phyloP scores from a whole-genome alignment of 2,888 invertebrate genomes.

The Bursaphelenchus okinawaensis region DNA sequence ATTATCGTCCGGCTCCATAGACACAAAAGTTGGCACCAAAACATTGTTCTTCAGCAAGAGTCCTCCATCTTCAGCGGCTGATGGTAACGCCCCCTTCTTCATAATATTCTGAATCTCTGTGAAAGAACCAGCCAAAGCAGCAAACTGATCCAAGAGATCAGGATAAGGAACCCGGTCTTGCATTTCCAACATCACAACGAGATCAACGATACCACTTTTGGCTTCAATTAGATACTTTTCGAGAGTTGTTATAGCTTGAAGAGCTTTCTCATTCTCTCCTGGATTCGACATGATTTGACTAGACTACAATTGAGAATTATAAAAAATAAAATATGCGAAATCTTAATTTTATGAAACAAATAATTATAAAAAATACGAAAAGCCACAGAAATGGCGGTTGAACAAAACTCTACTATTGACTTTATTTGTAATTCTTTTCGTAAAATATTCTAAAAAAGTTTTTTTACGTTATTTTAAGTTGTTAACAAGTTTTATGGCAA shows the following conservation, averaged over 20 bases:
- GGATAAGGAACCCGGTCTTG: constrained; percentile 25
- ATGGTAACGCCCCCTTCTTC: constrained; percentile 27
- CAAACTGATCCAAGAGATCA: constrained; percentile 46
- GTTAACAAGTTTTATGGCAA: too few species aligned
- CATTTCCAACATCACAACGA: constrained; percentile 21
- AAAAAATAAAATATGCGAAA: too few species aligned
- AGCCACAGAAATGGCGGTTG: too few species aligned
- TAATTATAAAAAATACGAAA: too few species aligned
- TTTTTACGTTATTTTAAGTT: too few species aligned
- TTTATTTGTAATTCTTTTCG: too few species aligned
- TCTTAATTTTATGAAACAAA: too few species aligned
- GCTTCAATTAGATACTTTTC: constrained; percentile 18
- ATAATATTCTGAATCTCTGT: constrained; percentile 37
- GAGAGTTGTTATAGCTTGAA: not conserved
- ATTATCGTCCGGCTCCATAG: constrained; percentile 36
- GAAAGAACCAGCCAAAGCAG: constrained; percentile 38
- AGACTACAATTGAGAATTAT: too few species aligned
- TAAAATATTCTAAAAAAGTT: too few species aligned
- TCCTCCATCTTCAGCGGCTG: constrained; percentile 37
- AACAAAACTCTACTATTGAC: too few species aligned
- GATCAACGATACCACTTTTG: constrained; percentile 22
- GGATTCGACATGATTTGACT: not conserved
- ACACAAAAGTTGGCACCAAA: constrained; percentile 42
- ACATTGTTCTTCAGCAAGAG: constrained; percentile 39
- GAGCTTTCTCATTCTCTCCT: not conserved